Conservation (phyloP, 2,797 vertebrate species). For the Falco rusticolus region DNA sequence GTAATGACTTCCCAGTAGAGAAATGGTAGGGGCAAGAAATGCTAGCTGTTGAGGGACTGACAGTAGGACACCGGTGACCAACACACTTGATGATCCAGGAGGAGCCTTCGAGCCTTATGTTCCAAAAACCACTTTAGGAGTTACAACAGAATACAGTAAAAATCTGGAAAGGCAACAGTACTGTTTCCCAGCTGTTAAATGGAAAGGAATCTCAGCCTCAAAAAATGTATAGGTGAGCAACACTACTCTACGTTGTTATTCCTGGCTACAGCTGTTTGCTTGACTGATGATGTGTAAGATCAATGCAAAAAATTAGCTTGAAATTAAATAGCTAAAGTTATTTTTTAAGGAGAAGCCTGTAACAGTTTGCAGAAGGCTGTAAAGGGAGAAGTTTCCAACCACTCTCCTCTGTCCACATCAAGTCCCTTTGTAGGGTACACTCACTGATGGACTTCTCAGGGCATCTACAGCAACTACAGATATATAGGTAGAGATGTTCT, state of each 20-base stretch:
- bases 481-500: not conserved
- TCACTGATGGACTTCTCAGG: not conserved
- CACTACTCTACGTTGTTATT: accelerated
- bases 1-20: not conserved
- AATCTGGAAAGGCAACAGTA: not conserved
- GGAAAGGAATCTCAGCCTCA: not conserved
- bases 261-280: not conserved
- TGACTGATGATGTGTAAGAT: not conserved
- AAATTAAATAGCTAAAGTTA: not conserved
- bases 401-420: not conserved
- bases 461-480: not conserved
- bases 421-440: not conserved
- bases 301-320: not conserved
- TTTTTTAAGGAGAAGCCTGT: not conserved
- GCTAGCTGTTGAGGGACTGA: not conserved
- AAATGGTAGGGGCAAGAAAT: not conserved
- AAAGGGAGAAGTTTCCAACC: not conserved
- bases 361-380: not conserved
- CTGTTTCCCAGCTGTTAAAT: not conserved
- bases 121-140: not conserved
- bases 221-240: not conserved
- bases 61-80: not conserved
- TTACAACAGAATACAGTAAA: not conserved
- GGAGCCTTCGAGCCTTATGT: not conserved
- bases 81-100: not conserved